Evolutionary conservation across 2,797 vertebrate genomes (phyloP).

Genomic region (Balearica regulorum): DNA sequence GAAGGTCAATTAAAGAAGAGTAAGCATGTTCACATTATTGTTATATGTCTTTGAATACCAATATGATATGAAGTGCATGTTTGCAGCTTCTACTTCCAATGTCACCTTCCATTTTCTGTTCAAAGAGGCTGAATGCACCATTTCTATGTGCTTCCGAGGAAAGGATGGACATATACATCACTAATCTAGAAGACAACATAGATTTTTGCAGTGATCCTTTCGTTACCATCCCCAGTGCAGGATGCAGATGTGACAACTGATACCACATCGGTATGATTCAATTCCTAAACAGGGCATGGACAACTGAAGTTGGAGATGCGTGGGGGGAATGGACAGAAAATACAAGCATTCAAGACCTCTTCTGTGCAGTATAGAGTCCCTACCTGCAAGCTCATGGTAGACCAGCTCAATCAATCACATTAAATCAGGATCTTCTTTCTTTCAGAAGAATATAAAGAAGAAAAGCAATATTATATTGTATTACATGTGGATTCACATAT

Average conservation of each 20-base stretch:
- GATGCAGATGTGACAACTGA: background rate
- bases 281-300: background rate
- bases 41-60: background rate
- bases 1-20: background rate
- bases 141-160: background rate
- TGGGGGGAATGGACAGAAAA: background rate
- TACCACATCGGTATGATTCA: background rate
- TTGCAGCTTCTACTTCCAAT: background rate
- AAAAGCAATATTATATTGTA: background rate
- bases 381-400: background rate
- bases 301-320: background rate
- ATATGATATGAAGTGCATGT: background rate
- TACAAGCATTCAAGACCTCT: background rate
- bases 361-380: background rate
- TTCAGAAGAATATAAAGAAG: background rate
- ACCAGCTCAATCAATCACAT: background rate
- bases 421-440: background rate
- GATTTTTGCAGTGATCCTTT: background rate
- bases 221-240: background rate
- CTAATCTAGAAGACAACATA: background rate
- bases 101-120: background rate
- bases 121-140: background rate
- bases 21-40: background rate
- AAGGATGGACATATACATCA: fast-evolving
- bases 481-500: background rate